These are phyloP conservation scores for Coenonympha arcania DNA, from an alignment of 2,888 invertebrate genomes.

Conservation along the genomic window DNA sequence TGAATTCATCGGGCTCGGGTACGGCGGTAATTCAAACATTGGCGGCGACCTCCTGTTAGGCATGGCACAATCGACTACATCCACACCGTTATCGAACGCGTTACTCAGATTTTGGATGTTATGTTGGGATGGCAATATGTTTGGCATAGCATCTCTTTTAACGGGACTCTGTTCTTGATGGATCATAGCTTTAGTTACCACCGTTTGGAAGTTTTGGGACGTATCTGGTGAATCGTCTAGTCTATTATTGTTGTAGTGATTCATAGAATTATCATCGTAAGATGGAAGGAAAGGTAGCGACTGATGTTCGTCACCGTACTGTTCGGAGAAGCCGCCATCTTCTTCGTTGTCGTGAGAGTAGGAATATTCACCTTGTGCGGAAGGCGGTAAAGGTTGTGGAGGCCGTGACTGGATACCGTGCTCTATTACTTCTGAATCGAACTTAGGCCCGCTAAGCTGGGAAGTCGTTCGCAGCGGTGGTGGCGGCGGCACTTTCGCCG, in stretches of 20 bases:
- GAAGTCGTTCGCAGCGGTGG: slow-evolving; percentile 90
- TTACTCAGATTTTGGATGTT: slow-evolving; percentile 58
- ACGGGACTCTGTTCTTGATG: slow-evolving; percentile 85
- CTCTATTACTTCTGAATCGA: slow-evolving; percentile 71
- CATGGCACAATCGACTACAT: slow-evolving; percentile 78
- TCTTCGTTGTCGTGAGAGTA: slow-evolving; percentile 55
- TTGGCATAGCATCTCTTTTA: slow-evolving; percentile 60
- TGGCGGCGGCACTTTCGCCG: slow-evolving; percentile 88
- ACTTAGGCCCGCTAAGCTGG: slow-evolving; percentile 82
- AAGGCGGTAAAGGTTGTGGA: slow-evolving; percentile 54
- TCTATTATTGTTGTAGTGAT: slow-evolving; percentile 52
- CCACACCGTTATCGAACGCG: slow-evolving; percentile 69
- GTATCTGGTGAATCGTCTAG: slow-evolving; percentile 51
- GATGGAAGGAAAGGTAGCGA: slow-evolving; percentile 77
- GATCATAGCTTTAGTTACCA: slow-evolving; percentile 89
- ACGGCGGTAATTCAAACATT: slow-evolving; percentile 81
- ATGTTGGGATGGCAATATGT: slow-evolving; percentile 44
- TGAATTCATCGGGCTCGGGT: slow-evolving; percentile 84
- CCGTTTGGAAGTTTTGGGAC: slow-evolving; percentile 75
- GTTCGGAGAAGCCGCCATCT: slow-evolving; percentile 68
- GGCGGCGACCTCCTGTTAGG: slow-evolving; percentile 55
- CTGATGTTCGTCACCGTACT: slow-evolving; percentile 74
- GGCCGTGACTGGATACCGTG: slow-evolving; percentile 58
- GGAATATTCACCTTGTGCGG: slow-evolving; percentile 36
- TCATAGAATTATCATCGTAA: slow-evolving; percentile 62